Evolutionary conservation across 2,113 vertebrate genomes (phyloP).

Genomic region (Thinocorus orbignyianus): DNA sequence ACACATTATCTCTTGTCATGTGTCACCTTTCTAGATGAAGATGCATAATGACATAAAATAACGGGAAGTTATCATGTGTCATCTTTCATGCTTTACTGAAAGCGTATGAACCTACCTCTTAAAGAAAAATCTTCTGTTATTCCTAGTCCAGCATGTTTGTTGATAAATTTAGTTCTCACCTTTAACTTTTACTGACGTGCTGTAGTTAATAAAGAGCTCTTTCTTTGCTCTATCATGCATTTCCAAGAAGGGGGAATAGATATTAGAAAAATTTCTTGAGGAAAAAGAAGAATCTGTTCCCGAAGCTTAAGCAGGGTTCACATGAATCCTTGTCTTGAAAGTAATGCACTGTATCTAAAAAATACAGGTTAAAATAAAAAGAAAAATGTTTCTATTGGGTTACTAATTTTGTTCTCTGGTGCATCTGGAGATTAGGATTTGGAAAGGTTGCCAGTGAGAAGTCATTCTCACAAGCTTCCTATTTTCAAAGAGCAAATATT

Average conservation of each 20-base stretch:
- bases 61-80: neutral
- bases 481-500: neutral
- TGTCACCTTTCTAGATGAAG: neutral
- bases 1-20: neutral
- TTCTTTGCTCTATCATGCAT: neutral
- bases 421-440: neutral
- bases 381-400: neutral
- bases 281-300: neutral
- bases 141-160: neutral
- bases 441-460: neutral
- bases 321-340: neutral
- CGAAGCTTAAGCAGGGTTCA: neutral
- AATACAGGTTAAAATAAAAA: neutral
- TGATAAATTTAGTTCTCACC: neutral
- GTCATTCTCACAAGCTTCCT: neutral
- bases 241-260: neutral
- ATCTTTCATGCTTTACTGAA: neutral
- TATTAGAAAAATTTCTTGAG: neutral
- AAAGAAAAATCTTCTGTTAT: neutral
- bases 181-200: neutral
- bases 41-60: neutral
- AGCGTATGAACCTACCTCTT: neutral
- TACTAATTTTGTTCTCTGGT: neutral
- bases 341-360: neutral
- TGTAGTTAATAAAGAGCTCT: neutral